These are phyloP conservation scores for Zhuqinia jingwanae DNA, from an alignment of 2,888 invertebrate species.

Conservation along the genomic window DNA sequence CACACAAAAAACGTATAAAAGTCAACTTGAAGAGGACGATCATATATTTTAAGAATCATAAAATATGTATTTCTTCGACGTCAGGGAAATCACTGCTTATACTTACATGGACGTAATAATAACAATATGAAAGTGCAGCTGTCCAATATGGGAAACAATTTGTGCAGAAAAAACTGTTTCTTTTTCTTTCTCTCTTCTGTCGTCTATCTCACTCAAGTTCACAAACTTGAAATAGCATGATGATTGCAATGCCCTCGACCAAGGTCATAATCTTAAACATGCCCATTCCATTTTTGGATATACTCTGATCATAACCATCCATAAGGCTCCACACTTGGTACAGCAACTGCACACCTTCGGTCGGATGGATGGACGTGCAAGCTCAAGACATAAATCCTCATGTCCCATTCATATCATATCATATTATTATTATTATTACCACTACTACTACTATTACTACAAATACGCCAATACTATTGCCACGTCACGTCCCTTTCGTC, in stretches of 20 bases:
- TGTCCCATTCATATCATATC: slow-evolving; percentile 9
- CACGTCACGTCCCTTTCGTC: neutral
- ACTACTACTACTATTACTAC: neutral
- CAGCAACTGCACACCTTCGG: neutral
- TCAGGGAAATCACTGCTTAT: neutral
- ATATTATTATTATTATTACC: too few relatives aligned
- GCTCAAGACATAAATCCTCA: slow-evolving; percentile 1
- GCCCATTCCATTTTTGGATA: slow-evolving; percentile 56
- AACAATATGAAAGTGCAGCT: neutral
- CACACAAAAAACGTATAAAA: too few relatives aligned
- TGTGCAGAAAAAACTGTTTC: neutral
- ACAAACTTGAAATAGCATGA: slow-evolving; percentile 35
- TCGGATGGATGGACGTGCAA: neutral
- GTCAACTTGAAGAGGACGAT: too few relatives aligned
- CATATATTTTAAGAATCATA: too few relatives aligned
- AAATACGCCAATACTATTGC: neutral
- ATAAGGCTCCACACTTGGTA: neutral
- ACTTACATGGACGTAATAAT: too few relatives aligned
- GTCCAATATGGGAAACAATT: neutral
- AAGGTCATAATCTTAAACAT: slow-evolving; percentile 61
- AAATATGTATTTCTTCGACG: neutral
- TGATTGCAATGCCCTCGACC: slow-evolving; percentile 61
- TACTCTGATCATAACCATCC: slow-evolving; percentile 26
- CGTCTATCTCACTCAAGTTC: slow-evolving; percentile 5
- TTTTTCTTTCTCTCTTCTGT: too few relatives aligned